phyloP scores from a whole-genome alignment of 2,113 vertebrate species.

The Seriola rivoliana region DNA sequence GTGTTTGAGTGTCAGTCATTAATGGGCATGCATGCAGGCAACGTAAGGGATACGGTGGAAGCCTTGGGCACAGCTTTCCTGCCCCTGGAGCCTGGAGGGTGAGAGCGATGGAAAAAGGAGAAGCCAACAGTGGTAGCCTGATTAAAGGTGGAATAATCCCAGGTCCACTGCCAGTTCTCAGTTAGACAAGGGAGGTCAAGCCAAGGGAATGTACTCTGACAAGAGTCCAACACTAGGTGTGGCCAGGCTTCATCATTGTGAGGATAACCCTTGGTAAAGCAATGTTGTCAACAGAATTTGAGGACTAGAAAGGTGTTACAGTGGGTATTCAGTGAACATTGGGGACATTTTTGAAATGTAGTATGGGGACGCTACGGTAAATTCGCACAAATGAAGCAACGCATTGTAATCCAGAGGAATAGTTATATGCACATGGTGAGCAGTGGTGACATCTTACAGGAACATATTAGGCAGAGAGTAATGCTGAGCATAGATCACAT shows the following conservation, averaged over 20 bases:
- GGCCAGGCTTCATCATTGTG: constrained; percentile 18
- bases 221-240: constrained; percentile 27
- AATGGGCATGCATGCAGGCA: constrained; percentile 6
- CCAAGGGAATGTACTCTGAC: constrained; percentile 37
- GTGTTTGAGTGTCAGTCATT: constrained; percentile 29
- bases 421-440: constrained; percentile 19
- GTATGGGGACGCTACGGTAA: background rate
- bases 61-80: constrained; percentile 14
- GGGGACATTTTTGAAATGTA: constrained; percentile 5
- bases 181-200: constrained; percentile 17
- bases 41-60: constrained; percentile 26
- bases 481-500: constrained; percentile 66
- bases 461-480: constrained; percentile 41
- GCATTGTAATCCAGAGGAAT: background rate
- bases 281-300: constrained; percentile 2
- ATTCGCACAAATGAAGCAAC: background rate
- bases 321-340: background rate
- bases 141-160: constrained; percentile 47
- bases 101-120: constrained; percentile 20
- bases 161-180: constrained; percentile 48
- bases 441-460: constrained; percentile 41
- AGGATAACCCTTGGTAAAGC: constrained; percentile 17
- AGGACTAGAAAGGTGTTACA: background rate
- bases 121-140: constrained; percentile 38
- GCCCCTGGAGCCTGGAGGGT: constrained; percentile 9